Base-by-base conservation (phyloP, 2,797 vertebrate species). In the Cryptoblepharus egeriae region DNA sequence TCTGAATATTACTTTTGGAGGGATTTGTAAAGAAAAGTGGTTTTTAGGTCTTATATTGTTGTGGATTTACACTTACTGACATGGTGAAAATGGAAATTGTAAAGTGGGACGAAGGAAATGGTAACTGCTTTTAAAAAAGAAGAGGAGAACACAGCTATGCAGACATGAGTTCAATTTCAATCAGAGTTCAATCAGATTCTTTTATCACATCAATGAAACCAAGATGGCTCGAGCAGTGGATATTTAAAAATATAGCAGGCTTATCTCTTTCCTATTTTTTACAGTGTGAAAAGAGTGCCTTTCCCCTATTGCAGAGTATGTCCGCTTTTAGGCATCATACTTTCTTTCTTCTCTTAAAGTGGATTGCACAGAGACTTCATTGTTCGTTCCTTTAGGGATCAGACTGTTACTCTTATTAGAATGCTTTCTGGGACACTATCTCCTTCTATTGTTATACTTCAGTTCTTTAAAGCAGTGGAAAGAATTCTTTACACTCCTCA, bases 391-490 rank as follows among this genome's bases (percentile, higher is more conserved):
- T 35, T 57, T 45, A 20, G 35, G n/a, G 55, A 75, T 84, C 73
- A 84, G 32, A 26, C 60, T 74, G 70, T 26, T 15, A 24, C 10
- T 26, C 32, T 83, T 85, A 70, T 18, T 69, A 37, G 18, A 75
- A 16, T 77, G 45, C 58, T 88, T 83, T 82, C 77, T 85, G 57
- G 55, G 82, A 3, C 8, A 75, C 9, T 28, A 0, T 81, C 58
- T 60, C 89, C 87, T 83, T 35, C 10, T 84, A 30, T 86, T 78
- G 69, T 86, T 74, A 67, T 79, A 28, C 35, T 79, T 65, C 76
- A 77, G 0, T 45, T 83, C 74, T 88, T 84, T 72, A 76, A 76
- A 67, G 57, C 22, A 78, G 37, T 35, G 30, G 80, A 88, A 60
- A 68, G n/a, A 15, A 58, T 45, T 85, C 74, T 84, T 75, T 45